phyloP scores from a whole-genome alignment of 2,113 vertebrate species.

The Rhinogobius similis region DNA sequence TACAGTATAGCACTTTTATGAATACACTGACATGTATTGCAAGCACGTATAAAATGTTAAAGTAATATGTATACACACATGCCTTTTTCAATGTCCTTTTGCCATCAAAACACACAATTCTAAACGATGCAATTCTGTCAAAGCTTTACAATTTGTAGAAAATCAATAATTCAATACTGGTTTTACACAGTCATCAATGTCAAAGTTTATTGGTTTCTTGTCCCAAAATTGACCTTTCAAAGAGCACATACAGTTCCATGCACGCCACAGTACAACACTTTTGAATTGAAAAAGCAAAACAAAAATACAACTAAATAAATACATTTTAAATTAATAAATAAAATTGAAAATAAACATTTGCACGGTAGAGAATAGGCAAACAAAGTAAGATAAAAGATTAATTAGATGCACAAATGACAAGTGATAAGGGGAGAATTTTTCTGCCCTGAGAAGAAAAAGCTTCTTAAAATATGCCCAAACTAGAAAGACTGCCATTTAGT shows the following conservation, averaged over 20 bases:
- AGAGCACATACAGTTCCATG: neutral
- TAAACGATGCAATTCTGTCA: neutral
- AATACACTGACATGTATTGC: constrained; percentile 1
- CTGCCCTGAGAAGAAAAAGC: too few species aligned
- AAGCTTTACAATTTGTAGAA: neutral
- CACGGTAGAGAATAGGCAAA: too few species aligned
- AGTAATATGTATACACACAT: neutral
- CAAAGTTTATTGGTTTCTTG: neutral
- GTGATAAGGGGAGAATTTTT: too few species aligned
- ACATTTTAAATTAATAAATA: too few species aligned
- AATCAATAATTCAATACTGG: neutral
- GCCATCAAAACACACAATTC: neutral
- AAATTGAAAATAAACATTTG: too few species aligned
- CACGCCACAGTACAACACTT: too few species aligned
- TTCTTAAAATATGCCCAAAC: too few species aligned
- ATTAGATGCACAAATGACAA: neutral
- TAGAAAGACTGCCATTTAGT: too few species aligned
- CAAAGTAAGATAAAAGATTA: neutral
- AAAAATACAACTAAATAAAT: too few species aligned
- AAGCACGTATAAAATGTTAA: constrained; percentile 8
- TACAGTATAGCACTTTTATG: neutral
- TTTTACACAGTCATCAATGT: neutral
- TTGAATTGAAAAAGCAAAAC: too few species aligned
- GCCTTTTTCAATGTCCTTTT: neutral
- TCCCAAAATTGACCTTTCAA: neutral